Evolutionary conservation across 2,797 vertebrate genomes (phyloP).

Genomic region (Gymnopithys bicolor): DNA sequence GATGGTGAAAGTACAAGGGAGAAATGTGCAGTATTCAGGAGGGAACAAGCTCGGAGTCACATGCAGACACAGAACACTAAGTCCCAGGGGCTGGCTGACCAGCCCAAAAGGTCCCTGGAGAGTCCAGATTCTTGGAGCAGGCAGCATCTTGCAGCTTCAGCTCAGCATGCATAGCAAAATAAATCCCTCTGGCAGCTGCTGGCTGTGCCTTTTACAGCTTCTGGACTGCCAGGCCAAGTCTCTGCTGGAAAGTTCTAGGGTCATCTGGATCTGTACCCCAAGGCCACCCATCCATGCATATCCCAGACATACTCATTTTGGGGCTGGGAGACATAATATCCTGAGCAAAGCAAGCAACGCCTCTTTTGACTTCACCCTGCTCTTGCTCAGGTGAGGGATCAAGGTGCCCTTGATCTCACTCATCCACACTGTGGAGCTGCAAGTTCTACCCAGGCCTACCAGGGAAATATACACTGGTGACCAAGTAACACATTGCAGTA

Average conservation of each 20-base stretch:
- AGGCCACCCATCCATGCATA: background rate
- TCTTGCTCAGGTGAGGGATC: background rate
- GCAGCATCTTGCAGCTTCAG: background rate
- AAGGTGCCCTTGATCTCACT: background rate
- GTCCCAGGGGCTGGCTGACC: background rate
- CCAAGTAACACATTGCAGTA: background rate
- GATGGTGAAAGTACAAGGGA: background rate
- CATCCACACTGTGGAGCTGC: background rate
- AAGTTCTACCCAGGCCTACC: background rate
- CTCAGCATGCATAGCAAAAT: background rate
- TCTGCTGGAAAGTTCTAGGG: background rate
- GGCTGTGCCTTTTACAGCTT: background rate
- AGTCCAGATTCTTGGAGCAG: background rate
- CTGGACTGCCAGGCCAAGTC: background rate
- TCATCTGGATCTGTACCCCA: background rate
- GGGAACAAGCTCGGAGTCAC: background rate
- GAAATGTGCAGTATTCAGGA: background rate
- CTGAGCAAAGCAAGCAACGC: rapidly evolving
- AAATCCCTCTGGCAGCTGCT: background rate
- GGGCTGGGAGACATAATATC: background rate
- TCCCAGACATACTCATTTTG: background rate
- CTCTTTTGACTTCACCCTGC: background rate
- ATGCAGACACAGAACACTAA: background rate
- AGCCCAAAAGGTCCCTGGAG: background rate
- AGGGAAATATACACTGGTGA: background rate